Evolutionary conservation across 2,888 invertebrate species (phyloP).

Genomic region (Anoplius nigerrimus): DNA sequence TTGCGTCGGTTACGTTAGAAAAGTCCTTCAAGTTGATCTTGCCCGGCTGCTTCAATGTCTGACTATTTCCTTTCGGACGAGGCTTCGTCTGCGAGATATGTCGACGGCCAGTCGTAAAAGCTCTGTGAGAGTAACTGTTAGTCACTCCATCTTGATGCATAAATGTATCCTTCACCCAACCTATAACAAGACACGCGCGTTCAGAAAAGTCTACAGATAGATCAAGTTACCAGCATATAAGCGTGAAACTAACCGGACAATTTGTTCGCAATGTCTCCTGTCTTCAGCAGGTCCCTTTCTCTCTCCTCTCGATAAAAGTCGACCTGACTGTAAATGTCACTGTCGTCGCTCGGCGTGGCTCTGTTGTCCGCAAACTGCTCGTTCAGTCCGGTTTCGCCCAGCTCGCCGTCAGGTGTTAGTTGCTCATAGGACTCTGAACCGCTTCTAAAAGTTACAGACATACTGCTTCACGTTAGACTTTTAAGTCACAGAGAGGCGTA

Average conservation of each 20-base stretch:
- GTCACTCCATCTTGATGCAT: conserved; percentile 75
- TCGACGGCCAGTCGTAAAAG: conserved; percentile 84
- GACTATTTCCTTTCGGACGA: conserved; percentile 82
- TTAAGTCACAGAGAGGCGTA: conserved; percentile 29
- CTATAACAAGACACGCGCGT: too few species aligned
- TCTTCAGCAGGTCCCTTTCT: conserved; percentile 63
- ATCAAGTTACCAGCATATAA: too few species aligned
- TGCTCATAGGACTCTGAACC: conserved; percentile 79
- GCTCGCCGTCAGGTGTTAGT: conserved; percentile 76
- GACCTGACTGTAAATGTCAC: conserved; percentile 81
- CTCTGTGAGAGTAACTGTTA: conserved; percentile 82
- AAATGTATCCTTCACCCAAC: conserved; percentile 78
- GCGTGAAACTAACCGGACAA: conserved; percentile 70
- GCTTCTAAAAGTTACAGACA: conserved; percentile 75
- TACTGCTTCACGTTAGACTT: conserved; percentile 74
- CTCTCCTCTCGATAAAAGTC: conserved; percentile 80
- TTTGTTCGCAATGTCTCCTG: conserved; percentile 69
- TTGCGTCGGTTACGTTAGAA: conserved; percentile 90
- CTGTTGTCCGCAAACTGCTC: conserved; percentile 72
- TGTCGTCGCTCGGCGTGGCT: conserved; percentile 80
- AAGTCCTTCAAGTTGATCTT: conserved; percentile 93
- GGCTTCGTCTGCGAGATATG: conserved; percentile 79
- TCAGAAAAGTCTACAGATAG: neutral
- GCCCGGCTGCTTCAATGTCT: conserved; percentile 89
- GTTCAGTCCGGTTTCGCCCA: conserved; percentile 70